Evolutionary conservation across 2,113 vertebrate species (phyloP), one percentile per base, ranked within the genome.

Genomic region (Gnathonemus longibarbis): DNA sequence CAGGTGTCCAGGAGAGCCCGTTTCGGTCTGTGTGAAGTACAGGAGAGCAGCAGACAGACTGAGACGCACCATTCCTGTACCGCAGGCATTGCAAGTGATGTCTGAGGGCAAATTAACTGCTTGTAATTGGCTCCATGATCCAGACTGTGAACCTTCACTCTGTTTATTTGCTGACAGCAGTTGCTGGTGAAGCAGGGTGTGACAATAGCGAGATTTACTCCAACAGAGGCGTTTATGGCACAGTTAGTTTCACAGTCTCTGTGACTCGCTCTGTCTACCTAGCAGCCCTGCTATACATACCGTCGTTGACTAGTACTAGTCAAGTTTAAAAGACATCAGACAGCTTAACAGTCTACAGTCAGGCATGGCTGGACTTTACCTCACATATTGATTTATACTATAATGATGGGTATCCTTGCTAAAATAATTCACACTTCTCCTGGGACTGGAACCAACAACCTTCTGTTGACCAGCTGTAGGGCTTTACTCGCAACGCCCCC

Each of bases 1-100:
- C 96, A 96, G 90, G 95, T 94, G 49, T 96, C 93, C 31, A 96
- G 95, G 52, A 94, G 70, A 11, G 31, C 94, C 92, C 93, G 91
- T 7, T 90, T 95, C 88, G 91, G 91, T 91, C 95, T 96, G 56
- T 49, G 50, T 77, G 62, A 50, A 21, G 27, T 13, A 77, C 6
- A 74, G 8, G 31, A 35, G 46, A 77, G 13, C 9, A 24, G 70
- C 49, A 77, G 15, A 3, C 77, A 21, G 7, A 6, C 19, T 83
- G 77, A 39, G 31, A 83, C 15, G 39, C 2, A 0, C 0, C 77
- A 5, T 21, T 45, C 39, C 24, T n/a, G 83, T 9, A 5, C 83
- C 15, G 5, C 45, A n/a, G 11, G 24, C 83, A 46, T 27, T 48
- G 42, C 21, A 24, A 10, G 19, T 24, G 39, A 46, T 77, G 39